Evolutionary conservation across 2,888 invertebrate genomes (phyloP).

Genomic region (Panzeria rudis): DNA sequence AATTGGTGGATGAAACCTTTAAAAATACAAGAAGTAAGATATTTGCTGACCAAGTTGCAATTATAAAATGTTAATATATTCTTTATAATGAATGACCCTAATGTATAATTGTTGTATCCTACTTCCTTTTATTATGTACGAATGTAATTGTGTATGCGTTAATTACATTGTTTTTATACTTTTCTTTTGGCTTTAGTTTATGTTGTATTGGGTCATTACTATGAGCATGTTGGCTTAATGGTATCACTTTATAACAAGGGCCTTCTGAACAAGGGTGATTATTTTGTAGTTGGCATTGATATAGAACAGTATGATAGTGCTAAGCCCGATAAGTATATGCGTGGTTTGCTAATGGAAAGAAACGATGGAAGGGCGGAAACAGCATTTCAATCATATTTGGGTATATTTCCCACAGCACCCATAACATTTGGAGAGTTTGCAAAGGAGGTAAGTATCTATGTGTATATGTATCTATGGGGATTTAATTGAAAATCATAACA

Average conservation of each 20-base stretch:
- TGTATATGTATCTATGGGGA: too few relatives aligned
- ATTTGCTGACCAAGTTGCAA: neutral
- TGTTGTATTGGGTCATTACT: constrained; percentile 94
- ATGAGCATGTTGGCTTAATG: constrained; percentile 96
- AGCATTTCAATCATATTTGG: constrained; percentile 92
- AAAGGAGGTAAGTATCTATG: constrained; percentile 79
- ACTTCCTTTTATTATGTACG: neutral
- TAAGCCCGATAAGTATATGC: constrained; percentile 91
- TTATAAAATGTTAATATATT: too few relatives aligned
- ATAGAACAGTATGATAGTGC: constrained; percentile 93
- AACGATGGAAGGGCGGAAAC: constrained; percentile 85
- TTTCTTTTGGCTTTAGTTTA: constrained; percentile 87
- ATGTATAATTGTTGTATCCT: neutral
- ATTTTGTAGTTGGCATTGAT: constrained; percentile 96
- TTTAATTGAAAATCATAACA: too few relatives aligned
- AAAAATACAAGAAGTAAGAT: constrained; percentile 92
- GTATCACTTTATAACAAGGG: constrained; percentile 92
- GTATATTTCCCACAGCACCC: constrained; percentile 91
- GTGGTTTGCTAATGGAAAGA: constrained; percentile 88
- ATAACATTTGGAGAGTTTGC: constrained; percentile 90
- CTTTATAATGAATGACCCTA: too few relatives aligned
- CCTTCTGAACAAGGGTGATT: constrained; percentile 93
- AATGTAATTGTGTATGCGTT: constrained; percentile 1
- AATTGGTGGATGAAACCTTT: constrained; percentile 92
- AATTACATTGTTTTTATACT: constrained; percentile 18